Percentiles rank a stretch among this genome's conserved stretches.
Conservation (phyloP, 2,113 vertebrate genomes). For the Symphodus melops region DNA sequence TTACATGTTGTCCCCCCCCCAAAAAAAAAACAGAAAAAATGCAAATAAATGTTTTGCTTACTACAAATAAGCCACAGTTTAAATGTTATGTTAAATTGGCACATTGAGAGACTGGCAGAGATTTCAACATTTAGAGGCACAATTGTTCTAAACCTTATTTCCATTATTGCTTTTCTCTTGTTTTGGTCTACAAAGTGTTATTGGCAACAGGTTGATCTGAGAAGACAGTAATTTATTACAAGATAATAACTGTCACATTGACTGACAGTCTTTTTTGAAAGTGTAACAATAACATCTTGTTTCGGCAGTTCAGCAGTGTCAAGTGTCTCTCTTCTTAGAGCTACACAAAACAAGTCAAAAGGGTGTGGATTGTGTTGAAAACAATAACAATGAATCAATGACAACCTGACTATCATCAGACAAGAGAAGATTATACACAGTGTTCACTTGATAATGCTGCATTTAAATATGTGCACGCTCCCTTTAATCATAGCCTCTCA, state of each 20-base stretch:
- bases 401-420: neutral
- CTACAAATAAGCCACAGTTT: too few relatives aligned
- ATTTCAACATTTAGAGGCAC: neutral
- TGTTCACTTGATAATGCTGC: neutral
- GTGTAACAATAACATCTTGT: neutral
- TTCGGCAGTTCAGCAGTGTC: neutral
- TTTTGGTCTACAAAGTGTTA: neutral
- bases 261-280: conserved; percentile 6
- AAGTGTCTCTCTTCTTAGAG: neutral
- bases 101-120: neutral
- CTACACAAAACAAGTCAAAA: neutral
- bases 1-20: too few relatives aligned
- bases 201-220: conserved; percentile 15
- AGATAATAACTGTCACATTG: conserved; percentile 15
- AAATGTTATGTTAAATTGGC: too few relatives aligned
- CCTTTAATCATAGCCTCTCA: neutral
- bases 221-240: conserved; percentile 8
- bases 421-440: neutral
- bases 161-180: neutral
- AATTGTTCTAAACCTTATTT: neutral
- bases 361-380: neutral
- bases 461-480: neutral
- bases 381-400: neutral
- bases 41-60: too few relatives aligned
- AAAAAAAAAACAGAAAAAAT: too few relatives aligned